Evolutionary conservation across 2,797 vertebrate genomes (phyloP), one percentile per base, ranked within the genome.

Genomic region (Coregonus ussuriensis): DNA sequence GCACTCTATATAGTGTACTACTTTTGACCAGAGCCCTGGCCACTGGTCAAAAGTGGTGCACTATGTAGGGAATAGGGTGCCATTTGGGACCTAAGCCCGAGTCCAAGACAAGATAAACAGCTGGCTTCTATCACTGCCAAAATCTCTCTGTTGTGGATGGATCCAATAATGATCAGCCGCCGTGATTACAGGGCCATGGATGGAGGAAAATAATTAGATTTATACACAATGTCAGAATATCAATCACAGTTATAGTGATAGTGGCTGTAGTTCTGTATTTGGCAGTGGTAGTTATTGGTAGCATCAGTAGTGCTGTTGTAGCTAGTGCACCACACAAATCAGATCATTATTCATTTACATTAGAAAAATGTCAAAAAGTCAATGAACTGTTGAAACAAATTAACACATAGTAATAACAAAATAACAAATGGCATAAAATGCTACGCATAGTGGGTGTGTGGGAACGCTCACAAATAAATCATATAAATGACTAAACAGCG

Each of bases 21-120:
- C 16, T n/a, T n/a, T 6, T 15, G 18, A n/a, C n/a, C 54, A 47
- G 41, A 47, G 41, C 41, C 41, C 41, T 47, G 41, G 41, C 7
- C 41, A 47, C 54, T 6, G 54, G 54, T 56, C 54, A 56, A 56
- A 56, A 59, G 5, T 16, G 1, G 54, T 59, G 54, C 54, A n/a
- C 54, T 6, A n/a, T 59, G 18, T n/a, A 21, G 15, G 53, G 53
- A 15, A n/a, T n/a, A 56, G 54, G 54, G 54, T 59, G 54, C 16
- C 54, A 21, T 59, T 59, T 59, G 54, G 18, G n/a, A 59, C 6
- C 18, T 6, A 59, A 0, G 0, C 54, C 18, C 47, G 62, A 63
- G 81, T 77, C 62, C 52, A 14, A 37, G 52, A 59, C 1, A n/a
- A 81, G 81, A 77, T 79, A 74, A 82, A 82, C 11, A 80, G 59